Evolutionary conservation across 2,797 vertebrate genomes (phyloP), one percentile per base, ranked within the genome.

Genomic region (Danio jaintianensis): DNA sequence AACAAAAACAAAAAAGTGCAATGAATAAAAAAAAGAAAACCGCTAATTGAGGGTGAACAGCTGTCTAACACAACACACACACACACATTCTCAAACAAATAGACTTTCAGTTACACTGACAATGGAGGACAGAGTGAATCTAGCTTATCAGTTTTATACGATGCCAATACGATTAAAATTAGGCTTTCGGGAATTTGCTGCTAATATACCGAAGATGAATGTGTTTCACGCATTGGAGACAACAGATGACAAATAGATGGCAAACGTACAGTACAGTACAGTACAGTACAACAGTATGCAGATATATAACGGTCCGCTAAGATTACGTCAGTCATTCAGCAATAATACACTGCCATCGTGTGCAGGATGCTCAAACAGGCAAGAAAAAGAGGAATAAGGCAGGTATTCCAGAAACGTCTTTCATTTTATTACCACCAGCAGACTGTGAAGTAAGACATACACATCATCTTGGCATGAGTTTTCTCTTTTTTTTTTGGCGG

Each of bases 381-480:
- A 55, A 50, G 9, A 29, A 69, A 50, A 52, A 43, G 10, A 66
- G 10, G 36, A 61, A 63, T 88, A 86, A 83, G 66, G 87, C 88
- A 92, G 89, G 89, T 88, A 61, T 85, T 89, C 78, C 74, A 87
- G 82, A 76, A 75, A 64, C 20, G 36, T 53, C 77, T 89, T 85
- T 74, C 40, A 47, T 83, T 85, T 84, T 84, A 77, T 59, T 74
- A 71, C 62, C 38, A 20, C 55, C 61, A 52, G 62, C 29, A 50
- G 68, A 56, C 55, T 29, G 43, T 29, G 79, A 52, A 42, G n/a
- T 59, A 45, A 68, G 52, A 71, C 42, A 66, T 22, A 79, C 29
- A 50, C 50, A 61, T 50, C 43, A 22, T 66, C 43, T 47, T 66
- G 59, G 20, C 38, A 55, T 52, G 12, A 38, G 40, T 55, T 55